Evolutionary conservation across 2,113 vertebrate species (phyloP), one percentile per base, ranked within the genome.

Genomic region (Geococcyx californianus): DNA sequence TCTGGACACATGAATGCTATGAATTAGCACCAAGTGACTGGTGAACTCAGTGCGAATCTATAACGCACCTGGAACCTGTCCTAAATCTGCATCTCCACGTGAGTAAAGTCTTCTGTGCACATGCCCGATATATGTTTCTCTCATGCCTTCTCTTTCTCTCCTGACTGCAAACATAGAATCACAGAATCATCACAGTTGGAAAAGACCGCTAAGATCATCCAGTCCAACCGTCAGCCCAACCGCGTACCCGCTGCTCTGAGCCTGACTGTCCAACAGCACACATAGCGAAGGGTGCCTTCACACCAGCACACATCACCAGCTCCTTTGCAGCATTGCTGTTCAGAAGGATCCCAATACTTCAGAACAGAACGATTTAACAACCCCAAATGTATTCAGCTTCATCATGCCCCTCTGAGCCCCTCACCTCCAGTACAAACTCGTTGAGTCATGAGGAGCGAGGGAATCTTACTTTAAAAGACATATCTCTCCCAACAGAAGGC

Each of bases 171-270:
- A 34, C 10, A 60, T 42, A 42, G 40, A 42, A 42, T 42, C 40
- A 42, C 13, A 42, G n/a, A 42, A 42, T 42, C n/a, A n/a, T n/a
- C n/a, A n/a, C n/a, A n/a, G 40, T 42, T 42, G 40, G 40, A 42
- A 42, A 13, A 42, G 40, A 42, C 40, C 40, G 10, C 40, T 13
- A 42, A 42, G 40, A 42, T 42, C 40, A 42, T 42, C 40, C 40
- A 42, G 40, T 13, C 40, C 40, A 42, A 13, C 40, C 40, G 13
- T 42, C 40, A 42, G 40, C 40, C 40, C 40, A 42, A 42, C 40
- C n/a, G n/a, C 0, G 2, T 20, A 38, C 19, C 36, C 29, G 36
- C 54, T 5, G 1, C 47, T n/a, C 20, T 11, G 21, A 72, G 47
- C 17, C 40, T 18, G 72, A 42, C 21, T 63, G 36, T 23, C 40